Conservation (phyloP, 2,797 vertebrate species). For the Picus viridis region DNA sequence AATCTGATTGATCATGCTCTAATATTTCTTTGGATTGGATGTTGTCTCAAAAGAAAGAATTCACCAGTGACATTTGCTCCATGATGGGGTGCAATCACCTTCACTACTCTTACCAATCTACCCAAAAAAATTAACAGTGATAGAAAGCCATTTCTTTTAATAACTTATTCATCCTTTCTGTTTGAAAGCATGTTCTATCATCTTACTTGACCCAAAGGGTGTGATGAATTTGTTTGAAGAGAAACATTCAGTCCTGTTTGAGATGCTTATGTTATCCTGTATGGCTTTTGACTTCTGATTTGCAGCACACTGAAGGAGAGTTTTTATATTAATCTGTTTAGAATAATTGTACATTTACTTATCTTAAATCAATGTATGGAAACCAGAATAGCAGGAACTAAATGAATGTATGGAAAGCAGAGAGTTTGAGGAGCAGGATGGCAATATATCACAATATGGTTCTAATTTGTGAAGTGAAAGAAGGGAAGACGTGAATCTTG, state of each 20-base stretch:
- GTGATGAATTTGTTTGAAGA: background rate
- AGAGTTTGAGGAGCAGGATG: no score
- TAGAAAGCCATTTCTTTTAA: background rate
- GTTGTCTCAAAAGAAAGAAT: background rate
- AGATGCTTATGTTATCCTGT: background rate
- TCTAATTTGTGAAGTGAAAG: no score
- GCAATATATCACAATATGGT: no score
- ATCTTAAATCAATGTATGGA: no score
- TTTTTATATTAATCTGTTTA: no score
- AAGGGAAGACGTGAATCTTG: no score
- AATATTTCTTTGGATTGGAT: background rate
- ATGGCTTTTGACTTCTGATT: background rate
- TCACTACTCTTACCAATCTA: background rate
- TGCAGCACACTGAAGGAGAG: no score
- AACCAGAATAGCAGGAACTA: no score
- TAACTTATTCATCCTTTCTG: background rate
- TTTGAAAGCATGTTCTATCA: background rate
- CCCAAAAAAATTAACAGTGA: background rate
- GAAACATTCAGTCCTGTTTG: background rate
- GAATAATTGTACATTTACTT: no score
- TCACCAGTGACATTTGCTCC: background rate
- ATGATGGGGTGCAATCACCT: background rate
- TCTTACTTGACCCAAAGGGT: background rate
- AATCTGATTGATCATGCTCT: background rate
- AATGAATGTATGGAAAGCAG: no score